These are phyloP conservation scores for Lydus trimaculatus DNA, from an alignment of 2,888 invertebrate species.

Conservation along the genomic window DNA sequence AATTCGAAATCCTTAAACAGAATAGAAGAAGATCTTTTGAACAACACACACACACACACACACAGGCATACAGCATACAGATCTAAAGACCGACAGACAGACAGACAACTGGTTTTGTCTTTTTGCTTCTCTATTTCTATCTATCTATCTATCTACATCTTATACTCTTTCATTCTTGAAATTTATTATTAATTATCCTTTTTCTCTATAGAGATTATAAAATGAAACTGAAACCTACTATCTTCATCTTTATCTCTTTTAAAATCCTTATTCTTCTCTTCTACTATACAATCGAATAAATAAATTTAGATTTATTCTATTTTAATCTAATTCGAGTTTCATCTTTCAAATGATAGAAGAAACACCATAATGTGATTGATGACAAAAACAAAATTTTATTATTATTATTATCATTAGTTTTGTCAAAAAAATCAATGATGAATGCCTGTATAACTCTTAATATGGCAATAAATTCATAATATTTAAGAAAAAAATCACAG, in stretches of 20 bases:
- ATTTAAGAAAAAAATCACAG: neutral
- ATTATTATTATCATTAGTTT: neutral
- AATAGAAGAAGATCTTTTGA: neutral
- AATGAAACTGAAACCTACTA: neutral
- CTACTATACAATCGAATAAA: neutral
- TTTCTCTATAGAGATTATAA: neutral
- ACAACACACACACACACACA: neutral
- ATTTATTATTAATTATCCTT: constrained; percentile 7
- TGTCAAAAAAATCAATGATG: neutral
- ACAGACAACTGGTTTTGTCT: neutral
- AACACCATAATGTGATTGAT: neutral
- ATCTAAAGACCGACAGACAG: neutral
- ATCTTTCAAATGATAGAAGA: neutral
- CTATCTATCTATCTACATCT: neutral
- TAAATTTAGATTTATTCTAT: neutral
- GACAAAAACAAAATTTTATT: neutral
- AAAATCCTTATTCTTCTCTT: neutral
- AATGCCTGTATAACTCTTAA: neutral
- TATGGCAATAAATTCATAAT: neutral
- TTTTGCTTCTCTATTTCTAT: neutral
- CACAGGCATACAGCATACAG: neutral
- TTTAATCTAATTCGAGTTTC: neutral
- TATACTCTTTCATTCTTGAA: neutral
- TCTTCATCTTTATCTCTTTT: neutral
- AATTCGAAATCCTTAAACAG: constrained; percentile 5